Evolutionary conservation across 2,888 invertebrate species (phyloP).

Genomic region (Epirrhoe alternata): DNA sequence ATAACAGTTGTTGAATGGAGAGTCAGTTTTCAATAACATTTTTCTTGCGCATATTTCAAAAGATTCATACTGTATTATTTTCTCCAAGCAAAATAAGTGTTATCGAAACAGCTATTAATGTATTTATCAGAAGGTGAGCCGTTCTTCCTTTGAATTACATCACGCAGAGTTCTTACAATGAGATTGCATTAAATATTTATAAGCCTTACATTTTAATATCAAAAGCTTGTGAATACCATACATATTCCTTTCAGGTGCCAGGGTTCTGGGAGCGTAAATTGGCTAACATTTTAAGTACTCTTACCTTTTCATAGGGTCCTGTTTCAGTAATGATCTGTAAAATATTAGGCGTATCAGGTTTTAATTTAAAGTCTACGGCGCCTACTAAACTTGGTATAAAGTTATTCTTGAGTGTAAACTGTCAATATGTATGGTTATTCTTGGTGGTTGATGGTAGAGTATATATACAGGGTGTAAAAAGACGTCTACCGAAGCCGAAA

Average conservation of each 20-base stretch:
- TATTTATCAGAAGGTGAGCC: constrained; percentile 39
- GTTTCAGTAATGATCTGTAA: neutral
- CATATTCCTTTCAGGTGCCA: constrained; percentile 52
- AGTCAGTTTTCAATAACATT: neutral
- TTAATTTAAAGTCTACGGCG: no score
- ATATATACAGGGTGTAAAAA: no score
- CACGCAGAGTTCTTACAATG: constrained; percentile 58
- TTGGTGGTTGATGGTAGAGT: no score
- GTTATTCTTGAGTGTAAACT: no score
- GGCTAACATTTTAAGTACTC: constrained; percentile 37
- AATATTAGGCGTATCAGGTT: no score
- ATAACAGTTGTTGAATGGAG: no score
- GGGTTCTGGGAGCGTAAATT: constrained; percentile 41
- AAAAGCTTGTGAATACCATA: constrained; percentile 64
- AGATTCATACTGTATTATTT: neutral
- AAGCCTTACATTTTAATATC: constrained; percentile 69
- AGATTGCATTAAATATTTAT: constrained; percentile 75
- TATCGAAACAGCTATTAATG: constrained; percentile 28
- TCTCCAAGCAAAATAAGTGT: constrained; percentile 2
- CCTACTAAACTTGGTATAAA: no score
- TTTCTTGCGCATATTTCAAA: neutral
- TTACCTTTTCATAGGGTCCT: constrained; percentile 29
- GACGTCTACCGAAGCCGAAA: no score
- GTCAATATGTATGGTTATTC: no score
- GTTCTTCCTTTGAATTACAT: constrained; percentile 53